Evolutionary conservation across 2,113 vertebrate species (phyloP), one percentile per base, ranked within the genome.

Genomic region (Sylvilagus bachmani): DNA sequence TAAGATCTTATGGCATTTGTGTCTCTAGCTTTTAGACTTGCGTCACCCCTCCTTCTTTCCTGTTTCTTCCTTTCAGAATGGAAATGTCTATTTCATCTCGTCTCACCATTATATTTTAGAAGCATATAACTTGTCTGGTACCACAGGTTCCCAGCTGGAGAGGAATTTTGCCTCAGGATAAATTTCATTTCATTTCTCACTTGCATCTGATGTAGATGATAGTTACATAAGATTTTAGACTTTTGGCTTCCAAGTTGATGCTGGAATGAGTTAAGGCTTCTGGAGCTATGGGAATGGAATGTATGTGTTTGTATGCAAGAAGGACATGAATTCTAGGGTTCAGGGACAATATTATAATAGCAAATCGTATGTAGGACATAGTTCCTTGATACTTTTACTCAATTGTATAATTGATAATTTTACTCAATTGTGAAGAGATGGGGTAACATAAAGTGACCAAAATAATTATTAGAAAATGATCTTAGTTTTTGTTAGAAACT

Each of bases 401-500:
- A 44, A 44, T 44, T 44, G 7, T 44, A 7, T 44, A 44, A 17
- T 17, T 85, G 61, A 77, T 69, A 66, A 77, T 31, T 67, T 91
- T 38, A n/a, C n/a, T 67, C 22, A 88, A 36, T 27, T 80, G 10
- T 75, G 24, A 84, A 36, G 38, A 95, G 11, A 95, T 44, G 55
- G 44, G 25, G 14, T 17, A 16, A 87, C 83, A 21, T 66, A 88
- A 89, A 70, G 74, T 38, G 11, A 71, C 6, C 12, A 49, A 51
- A 62, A 36, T 84, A 36, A 74, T 85, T 93, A 80, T 12, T 44
- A 67, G 44, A 61, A 89, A 80, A 81, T 89, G 12, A 81, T 71
- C 61, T 93, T 86, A 87, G 51, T 19, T 94, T 94, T 93, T 55
- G 10, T 75, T 14, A 88, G 44, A 73, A 74, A 69, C 14, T 29